Evolutionary conservation across 2,113 vertebrate genomes (phyloP).

Genomic region (Tapirus terrestris): DNA sequence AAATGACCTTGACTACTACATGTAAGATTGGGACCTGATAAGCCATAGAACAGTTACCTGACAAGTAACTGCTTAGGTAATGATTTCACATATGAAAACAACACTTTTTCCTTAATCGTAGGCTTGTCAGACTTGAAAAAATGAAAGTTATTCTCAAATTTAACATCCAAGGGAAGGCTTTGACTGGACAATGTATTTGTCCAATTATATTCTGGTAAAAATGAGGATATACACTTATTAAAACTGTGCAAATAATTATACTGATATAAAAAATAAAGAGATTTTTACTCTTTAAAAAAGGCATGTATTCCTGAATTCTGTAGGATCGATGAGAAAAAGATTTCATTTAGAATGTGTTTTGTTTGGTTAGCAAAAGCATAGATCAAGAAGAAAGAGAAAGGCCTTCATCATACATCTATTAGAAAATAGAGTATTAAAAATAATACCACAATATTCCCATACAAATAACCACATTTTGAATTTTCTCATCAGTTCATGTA

Average conservation of each 20-base stretch:
- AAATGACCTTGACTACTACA: background rate
- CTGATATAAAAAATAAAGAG: background rate
- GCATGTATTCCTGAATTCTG: background rate
- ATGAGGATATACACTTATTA: background rate
- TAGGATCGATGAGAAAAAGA: background rate
- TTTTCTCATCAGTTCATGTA: background rate
- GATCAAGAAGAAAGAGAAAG: background rate
- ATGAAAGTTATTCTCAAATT: background rate
- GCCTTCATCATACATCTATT: background rate
- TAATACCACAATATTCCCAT: background rate
- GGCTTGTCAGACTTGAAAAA: background rate
- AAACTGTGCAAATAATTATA: background rate
- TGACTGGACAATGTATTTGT: background rate
- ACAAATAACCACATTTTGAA: background rate
- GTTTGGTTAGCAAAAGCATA: background rate
- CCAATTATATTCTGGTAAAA: background rate
- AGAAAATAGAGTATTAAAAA: background rate
- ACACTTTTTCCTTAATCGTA: background rate
- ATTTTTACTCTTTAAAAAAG: background rate
- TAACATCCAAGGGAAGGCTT: background rate
- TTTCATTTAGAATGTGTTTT: background rate
- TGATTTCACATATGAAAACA: background rate
- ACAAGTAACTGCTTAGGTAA: background rate
- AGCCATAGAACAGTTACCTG: background rate
- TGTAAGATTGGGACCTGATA: background rate